Base-by-base conservation (phyloP, 2,888 invertebrate genomes). In the Plebejus argus region DNA sequence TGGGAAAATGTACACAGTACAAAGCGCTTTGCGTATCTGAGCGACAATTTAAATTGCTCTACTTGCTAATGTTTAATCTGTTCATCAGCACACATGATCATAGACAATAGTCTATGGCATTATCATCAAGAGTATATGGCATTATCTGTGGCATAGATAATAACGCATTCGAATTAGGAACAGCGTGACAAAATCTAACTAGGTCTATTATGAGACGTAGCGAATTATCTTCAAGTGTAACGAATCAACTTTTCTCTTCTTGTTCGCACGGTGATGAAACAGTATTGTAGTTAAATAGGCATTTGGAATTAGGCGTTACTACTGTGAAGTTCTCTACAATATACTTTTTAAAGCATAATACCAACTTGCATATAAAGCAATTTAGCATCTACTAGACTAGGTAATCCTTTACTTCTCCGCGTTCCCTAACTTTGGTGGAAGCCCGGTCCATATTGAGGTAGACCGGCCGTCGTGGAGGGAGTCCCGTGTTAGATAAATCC, bases 111-210 rank as follows among this genome's bases (percentile, higher is more conserved):
- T 66, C 61, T 61, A 61, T 61, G 23, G 28, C 66, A 66, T 66
- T 66, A 66, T 66, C 66, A 28, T 28, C 28, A 66, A 66, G 3
- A 61, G 66, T 66, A 12, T 61, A 61, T 61, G 23, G 28, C 66
- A 66, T 66, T 66, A 66, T 66, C 66, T 66, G 1, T 33, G 28
- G 15, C 72, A 74, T 28, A 74, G 28, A 74, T 53, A 74, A 74
- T 66, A 66, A 61, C 23, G 39, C 72, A 28, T 49, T 49, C 53
- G 74, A 49, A 74, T 74, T 74, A 74, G 49, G 74, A 28, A 49
- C 72, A 20, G 4, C 74, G 74, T 28, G 74, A 74, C 74, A 74
- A 74, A 74, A 74, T 53, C 74, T 74, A 74, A 74, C 45, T 74
- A 74, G 74, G 74, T 53, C 53, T 74, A 23, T 53, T 74, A 74